A percentile compares a stretch with the other conserved stretches of the same genome.
Conservation (phyloP, 2,113 vertebrate genomes). For the Pelecanoides urinatrix region DNA sequence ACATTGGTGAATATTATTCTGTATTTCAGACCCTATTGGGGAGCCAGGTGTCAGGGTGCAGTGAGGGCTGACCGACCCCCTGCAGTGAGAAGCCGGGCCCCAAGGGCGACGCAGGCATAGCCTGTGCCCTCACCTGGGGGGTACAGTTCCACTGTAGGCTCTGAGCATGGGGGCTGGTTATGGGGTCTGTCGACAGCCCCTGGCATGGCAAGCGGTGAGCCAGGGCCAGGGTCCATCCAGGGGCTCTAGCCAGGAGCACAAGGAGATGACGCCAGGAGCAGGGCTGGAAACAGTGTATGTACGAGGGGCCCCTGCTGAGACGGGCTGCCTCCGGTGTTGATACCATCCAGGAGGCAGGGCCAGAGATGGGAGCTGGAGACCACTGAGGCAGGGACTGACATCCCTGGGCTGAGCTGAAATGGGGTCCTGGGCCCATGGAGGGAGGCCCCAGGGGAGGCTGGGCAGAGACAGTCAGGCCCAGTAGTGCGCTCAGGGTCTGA, state of each 20-base stretch:
- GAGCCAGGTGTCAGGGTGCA: neutral
- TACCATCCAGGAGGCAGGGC: neutral
- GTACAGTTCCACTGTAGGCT: neutral
- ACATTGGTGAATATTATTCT: neutral
- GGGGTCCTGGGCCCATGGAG: accelerated
- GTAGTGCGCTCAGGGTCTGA: neutral
- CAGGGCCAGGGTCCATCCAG: too few species aligned
- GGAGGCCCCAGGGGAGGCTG: neutral
- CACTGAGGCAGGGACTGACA: neutral
- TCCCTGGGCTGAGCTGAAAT: neutral
- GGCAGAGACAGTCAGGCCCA: neutral
- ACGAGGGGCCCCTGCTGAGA: accelerated
- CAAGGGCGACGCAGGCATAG: accelerated
- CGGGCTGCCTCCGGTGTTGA: accelerated
- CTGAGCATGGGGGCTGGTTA: accelerated
- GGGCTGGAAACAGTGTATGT: neutral
- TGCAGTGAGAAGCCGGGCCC: accelerated
- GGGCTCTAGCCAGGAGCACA: neutral
- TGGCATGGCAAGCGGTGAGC: neutral
- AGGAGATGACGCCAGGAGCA: accelerated
- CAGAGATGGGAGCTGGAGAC: neutral
- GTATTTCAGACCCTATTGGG: neutral
- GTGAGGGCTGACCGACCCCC: neutral
- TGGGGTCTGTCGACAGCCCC: neutral
- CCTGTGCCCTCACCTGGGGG: accelerated